Evolutionary conservation across 2,888 invertebrate genomes (phyloP), one percentile per base, ranked within the genome.

Genomic region (Andrena dorsata): DNA sequence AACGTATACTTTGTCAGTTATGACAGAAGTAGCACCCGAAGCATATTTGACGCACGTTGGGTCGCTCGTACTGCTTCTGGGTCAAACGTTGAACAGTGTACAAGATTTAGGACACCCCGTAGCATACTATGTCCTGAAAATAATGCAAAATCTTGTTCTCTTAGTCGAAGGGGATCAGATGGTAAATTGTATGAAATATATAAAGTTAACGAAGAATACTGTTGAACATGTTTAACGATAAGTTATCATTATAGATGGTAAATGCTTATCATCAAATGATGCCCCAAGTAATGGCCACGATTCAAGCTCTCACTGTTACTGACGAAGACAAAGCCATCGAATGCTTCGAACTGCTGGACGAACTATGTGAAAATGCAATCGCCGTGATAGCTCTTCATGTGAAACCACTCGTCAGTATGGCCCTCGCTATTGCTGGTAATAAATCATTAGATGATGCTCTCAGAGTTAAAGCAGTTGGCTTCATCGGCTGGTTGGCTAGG

Each of bases 11-110:
- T 94, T 97, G 88, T 96, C 96, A 65, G 95, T 95, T 66, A 95
- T 97, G 89, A 95, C 97, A 7, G 96, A 97, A 90, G 94, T 96
- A 16, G 96, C 97, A 6, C 95, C 96, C 51, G 96, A 96, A 86
- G 96, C 96, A 82, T 96, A 97, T 90, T 94, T 96, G 65, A 95
- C 95, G n/a, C 96, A 97, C 91, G 95, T 96, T 74, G 95, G 95
- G 74, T 94, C 96, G 0, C 94, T 95, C 2, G 95, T 95, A 53
- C 91, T 95, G 41, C 92, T 95, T 41, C 95, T 96, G 88, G 94
- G 94, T 20, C 94, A 94, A 82, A 95, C 94, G 71, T 92, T 96
- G 73, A 95, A 94, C 63, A 91, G 92, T 75, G 85, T 95, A 70
- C 92, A 94, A 73, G 94, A 94, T 74, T 92, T 94, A 64, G 94